A percentile compares a stretch with the other conserved stretches of the same genome.
Evolutionary conservation across 2,113 vertebrate genomes (phyloP).

Genomic region (Psilopogon haemacephalus): DNA sequence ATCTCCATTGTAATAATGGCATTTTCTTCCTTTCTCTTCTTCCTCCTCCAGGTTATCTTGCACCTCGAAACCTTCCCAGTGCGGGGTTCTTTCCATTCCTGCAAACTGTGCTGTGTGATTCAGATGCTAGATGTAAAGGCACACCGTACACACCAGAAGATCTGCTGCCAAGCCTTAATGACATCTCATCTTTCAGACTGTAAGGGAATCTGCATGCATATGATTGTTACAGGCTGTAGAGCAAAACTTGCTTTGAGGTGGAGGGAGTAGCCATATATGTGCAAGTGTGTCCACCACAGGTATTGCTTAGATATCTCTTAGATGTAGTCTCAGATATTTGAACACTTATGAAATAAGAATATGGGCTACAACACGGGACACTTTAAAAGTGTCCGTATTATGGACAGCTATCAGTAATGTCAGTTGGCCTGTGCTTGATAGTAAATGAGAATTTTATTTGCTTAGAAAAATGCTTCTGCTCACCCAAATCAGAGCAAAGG

Average conservation of each 20-base stretch:
- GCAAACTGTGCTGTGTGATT: constrained; percentile 90
- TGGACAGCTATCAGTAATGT: neutral
- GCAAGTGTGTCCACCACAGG: neutral
- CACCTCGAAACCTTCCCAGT: constrained; percentile 91
- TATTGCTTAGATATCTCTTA: neutral
- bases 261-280: neutral
- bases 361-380: neutral
- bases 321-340: neutral
- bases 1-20: neutral
- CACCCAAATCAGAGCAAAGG: neutral
- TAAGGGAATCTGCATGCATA: constrained; percentile 7
- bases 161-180: constrained; percentile 67
- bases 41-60: constrained; percentile 84
- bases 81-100: constrained; percentile 93
- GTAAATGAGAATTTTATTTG: neutral
- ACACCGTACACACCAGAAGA: constrained; percentile 73
- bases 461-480: neutral
- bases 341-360: neutral
- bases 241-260: neutral
- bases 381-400: neutral
- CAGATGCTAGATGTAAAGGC: constrained; percentile 84
- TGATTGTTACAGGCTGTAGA: neutral
- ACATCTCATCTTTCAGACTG: constrained; percentile 46
- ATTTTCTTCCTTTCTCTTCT: neutral
- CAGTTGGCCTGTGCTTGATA: neutral